These are phyloP conservation scores for Macrobrachium rosenbergii DNA, from an alignment of 1,140 invertebrate species.

Conservation along the genomic window DNA sequence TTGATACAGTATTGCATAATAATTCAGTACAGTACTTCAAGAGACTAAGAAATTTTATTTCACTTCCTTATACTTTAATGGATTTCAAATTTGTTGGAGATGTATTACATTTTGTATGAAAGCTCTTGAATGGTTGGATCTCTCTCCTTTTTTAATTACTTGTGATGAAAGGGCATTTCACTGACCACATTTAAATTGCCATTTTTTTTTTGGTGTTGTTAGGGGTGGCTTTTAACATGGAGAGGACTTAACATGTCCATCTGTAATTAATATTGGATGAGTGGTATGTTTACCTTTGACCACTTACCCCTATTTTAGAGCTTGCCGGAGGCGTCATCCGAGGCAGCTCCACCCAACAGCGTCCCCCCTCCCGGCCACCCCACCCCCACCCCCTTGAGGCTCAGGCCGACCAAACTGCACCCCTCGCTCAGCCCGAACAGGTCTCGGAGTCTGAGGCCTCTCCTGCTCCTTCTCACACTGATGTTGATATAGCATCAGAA, in stretches of 20 bases:
- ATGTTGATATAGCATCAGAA: constrained; percentile 53
- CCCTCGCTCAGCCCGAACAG: constrained; percentile 64
- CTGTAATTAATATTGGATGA: background rate
- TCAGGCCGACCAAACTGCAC: constrained; percentile 59
- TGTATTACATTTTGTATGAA: constrained; percentile 24
- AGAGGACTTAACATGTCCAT: too few relatives aligned
- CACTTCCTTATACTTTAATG: constrained; percentile 6
- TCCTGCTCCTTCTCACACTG: constrained; percentile 56
- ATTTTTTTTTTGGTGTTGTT: too few relatives aligned
- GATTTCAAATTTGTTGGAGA: background rate
- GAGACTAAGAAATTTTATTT: constrained; percentile 2
- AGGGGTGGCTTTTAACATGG: too few relatives aligned
- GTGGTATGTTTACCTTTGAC: constrained; percentile 60
- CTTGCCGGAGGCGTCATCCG: constrained; percentile 57
- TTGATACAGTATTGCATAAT: constrained; percentile 12
- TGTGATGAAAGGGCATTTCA: background rate
- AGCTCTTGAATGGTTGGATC: constrained; percentile 10
- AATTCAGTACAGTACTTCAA: constrained; percentile 10
- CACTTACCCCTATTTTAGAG: constrained; percentile 60
- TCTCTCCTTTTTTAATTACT: constrained; percentile 4
- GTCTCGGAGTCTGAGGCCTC: constrained; percentile 62
- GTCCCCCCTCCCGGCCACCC: constrained; percentile 57
- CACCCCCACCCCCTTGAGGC: constrained; percentile 58
- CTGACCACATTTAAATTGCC: background rate
- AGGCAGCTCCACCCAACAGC: constrained; percentile 58